These are phyloP conservation scores for Hyperopisus bebe DNA, from an alignment of 2,113 vertebrate genomes.

Conservation along the genomic window DNA sequence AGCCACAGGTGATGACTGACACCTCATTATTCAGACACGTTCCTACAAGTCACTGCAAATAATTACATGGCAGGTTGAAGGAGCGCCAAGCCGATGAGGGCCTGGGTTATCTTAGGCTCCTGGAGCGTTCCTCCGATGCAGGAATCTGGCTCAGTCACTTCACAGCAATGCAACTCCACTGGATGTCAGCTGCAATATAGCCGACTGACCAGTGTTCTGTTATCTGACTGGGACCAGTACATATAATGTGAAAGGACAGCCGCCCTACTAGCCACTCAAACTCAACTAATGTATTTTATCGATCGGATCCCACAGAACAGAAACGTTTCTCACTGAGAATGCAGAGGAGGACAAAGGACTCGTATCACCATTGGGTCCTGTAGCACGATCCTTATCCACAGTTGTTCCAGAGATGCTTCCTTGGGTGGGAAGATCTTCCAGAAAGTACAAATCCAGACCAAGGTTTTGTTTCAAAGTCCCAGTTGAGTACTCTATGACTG, in stretches of 20 bases:
- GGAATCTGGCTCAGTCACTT: neutral
- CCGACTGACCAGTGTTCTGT: neutral
- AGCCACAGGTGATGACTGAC: neutral
- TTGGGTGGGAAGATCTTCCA: neutral
- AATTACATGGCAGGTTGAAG: neutral
- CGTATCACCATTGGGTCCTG: neutral
- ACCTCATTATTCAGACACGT: neutral
- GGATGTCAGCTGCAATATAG: neutral
- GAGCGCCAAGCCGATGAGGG: neutral
- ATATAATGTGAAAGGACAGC: neutral
- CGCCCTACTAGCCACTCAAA: neutral
- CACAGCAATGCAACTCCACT: neutral
- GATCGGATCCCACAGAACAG: neutral
- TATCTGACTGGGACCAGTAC: neutral
- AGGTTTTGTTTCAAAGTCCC: no score
- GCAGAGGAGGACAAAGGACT: neutral
- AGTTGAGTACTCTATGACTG: neutral
- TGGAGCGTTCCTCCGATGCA: neutral
- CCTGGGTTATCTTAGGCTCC: neutral
- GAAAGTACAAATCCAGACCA: no score
- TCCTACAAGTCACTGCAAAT: neutral
- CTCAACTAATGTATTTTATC: neutral
- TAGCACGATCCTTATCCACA: neutral
- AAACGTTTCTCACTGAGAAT: neutral
- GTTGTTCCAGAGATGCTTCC: neutral